These are phyloP conservation scores for Heliconius nattereri DNA, from an alignment of 1,140 invertebrate species.

Conservation along the genomic window DNA sequence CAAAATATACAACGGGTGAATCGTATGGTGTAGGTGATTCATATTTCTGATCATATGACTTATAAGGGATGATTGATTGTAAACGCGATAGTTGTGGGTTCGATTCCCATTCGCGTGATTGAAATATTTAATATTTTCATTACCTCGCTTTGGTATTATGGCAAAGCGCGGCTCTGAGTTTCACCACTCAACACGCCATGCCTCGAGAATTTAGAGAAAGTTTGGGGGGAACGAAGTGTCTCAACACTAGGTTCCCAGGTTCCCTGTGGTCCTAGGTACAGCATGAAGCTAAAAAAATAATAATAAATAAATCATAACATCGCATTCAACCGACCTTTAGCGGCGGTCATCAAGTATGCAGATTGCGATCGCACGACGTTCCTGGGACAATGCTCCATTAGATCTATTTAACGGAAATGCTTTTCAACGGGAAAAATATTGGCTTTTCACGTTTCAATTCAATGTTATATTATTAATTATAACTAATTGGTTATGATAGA, in stretches of 20 bases:
- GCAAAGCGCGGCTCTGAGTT: no score
- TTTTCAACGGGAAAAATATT: not conserved
- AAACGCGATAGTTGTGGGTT: no score
- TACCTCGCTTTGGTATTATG: no score
- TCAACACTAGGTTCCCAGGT: no score
- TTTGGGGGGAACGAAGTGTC: no score
- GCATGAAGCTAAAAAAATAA: no score
- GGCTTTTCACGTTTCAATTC: not conserved
- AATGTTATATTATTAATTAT: not conserved
- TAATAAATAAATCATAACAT: not conserved
- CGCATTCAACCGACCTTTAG: slow-evolving; percentile 8
- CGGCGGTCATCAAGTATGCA: slow-evolving; percentile 27
- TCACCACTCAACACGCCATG: no score
- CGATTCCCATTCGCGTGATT: no score
- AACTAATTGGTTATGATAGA: not conserved
- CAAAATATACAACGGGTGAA: not conserved
- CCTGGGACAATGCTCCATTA: slow-evolving; percentile 22
- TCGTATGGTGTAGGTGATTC: not conserved
- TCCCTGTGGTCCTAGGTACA: no score
- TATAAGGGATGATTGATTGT: no score
- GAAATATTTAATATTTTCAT: no score
- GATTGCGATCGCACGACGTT: slow-evolving; percentile 14
- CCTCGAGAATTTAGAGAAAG: no score
- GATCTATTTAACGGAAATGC: not conserved
- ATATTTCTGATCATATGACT: not conserved